A percentile compares a stretch with the other conserved stretches of the same genome.
Evolutionary conservation across 2,888 invertebrate species (phyloP).

Genomic region (Drosophila algonquin): DNA sequence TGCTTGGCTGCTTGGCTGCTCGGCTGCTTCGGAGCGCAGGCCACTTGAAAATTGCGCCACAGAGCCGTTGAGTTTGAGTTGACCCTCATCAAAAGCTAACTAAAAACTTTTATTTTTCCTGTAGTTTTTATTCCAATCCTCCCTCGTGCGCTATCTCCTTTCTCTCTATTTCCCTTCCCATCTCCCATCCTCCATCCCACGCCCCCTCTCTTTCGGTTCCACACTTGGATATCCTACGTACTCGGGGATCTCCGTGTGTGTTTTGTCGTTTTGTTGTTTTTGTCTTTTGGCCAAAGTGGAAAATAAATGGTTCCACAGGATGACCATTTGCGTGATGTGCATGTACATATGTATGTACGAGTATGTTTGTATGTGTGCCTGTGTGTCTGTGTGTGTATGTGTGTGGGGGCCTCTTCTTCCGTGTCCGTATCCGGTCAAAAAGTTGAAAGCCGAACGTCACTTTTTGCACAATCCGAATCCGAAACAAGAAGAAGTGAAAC

Average conservation of each 20-base stretch:
- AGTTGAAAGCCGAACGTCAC: slow-evolving; percentile 74
- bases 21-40: slow-evolving; percentile 19
- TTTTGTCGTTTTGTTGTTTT: slow-evolving; percentile 45
- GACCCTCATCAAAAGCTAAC: slow-evolving; percentile 80
- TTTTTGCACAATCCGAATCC: slow-evolving; percentile 58
- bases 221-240: background rate
- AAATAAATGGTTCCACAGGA: slow-evolving; percentile 80
- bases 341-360: background rate
- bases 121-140: slow-evolving; percentile 44
- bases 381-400: slow-evolving; percentile 14
- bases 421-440: slow-evolving; percentile 60
- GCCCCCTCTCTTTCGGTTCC: slow-evolving; percentile 3
- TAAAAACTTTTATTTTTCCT: slow-evolving; percentile 76
- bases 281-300: slow-evolving; percentile 76
- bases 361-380: slow-evolving; percentile 2
- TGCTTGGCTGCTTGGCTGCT: slow-evolving; percentile 3
- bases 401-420: slow-evolving; percentile 30
- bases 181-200: background rate
- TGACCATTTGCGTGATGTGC: slow-evolving; percentile 71
- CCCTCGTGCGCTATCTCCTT: background rate
- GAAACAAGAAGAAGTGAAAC: slow-evolving; percentile 41
- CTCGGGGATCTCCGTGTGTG: slow-evolving; percentile 6
- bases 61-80: slow-evolving; percentile 63
- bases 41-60: slow-evolving; percentile 75
- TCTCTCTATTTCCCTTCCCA: slow-evolving; percentile 16